Conservation (phyloP, 2,888 invertebrate species). For the Bedellia somnulentella region DNA sequence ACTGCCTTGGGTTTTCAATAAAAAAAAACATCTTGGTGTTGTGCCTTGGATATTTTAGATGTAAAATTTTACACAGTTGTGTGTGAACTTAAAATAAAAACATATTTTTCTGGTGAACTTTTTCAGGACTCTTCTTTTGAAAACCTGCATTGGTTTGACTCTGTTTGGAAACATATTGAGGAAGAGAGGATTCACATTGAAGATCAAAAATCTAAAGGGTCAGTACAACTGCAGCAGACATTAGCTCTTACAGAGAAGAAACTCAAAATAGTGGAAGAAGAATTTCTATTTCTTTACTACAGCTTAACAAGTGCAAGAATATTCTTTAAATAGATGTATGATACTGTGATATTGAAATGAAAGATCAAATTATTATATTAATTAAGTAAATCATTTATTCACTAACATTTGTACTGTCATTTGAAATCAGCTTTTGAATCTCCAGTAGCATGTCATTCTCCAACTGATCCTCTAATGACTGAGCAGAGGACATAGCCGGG, state of each 20-base stretch:
- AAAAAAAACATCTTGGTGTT: too few species aligned
- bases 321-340: constrained; percentile 72
- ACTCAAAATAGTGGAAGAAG: constrained; percentile 70
- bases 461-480: constrained; percentile 19
- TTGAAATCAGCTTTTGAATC: constrained; percentile 5
- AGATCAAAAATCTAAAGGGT: constrained; percentile 69
- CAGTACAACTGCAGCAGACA: constrained; percentile 91
- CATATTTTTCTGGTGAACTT: too few species aligned
- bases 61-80: too few species aligned
- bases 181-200: constrained; percentile 61
- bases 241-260: constrained; percentile 86
- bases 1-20: too few species aligned
- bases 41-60: too few species aligned
- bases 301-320: constrained; percentile 93
- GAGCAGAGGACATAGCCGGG: constrained; percentile 17
- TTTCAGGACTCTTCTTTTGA: constrained; percentile 76
- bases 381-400: constrained; percentile 4
- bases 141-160: constrained; percentile 93
- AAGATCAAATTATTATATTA: background rate
- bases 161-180: constrained; percentile 73
- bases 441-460: constrained; percentile 19
- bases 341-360: constrained; percentile 1
- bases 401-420: constrained; percentile 5
- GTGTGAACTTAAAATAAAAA: too few species aligned
- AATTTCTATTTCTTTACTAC: constrained; percentile 88